Evolutionary conservation across 35 echinoderm and acorn worm genomes (phyloP), one percentile per base, ranked within the genome.

Genomic region (Apostichopus parvimensis): DNA sequence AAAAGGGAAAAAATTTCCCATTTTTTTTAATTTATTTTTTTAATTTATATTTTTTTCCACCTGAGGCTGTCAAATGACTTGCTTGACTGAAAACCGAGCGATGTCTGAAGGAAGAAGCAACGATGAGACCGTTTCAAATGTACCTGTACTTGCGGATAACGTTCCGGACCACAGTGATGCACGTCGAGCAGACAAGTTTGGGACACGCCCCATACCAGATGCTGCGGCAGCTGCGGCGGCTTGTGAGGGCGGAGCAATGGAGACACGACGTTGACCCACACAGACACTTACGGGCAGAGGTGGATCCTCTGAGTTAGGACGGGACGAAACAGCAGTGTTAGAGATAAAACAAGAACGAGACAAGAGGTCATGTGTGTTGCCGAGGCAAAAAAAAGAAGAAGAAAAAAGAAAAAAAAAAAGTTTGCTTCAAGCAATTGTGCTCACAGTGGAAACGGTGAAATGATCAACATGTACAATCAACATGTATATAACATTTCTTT

Each of bases 111-210:
- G 34, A 20, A 18, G 17, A 20, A 75, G 71, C 71, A 75, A 75
- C 14, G 71, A 75, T 75, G 71, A 75, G 71, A 75, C 71, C 71
- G 71, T 75, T 75, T 14, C n/a, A n/a, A 84, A 87, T 86, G 78
- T 95, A 95, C 94, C 94, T 94, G 93, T 95, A 91, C 86, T 98
- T 84, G 92, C 96, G 20, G 97, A 93, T 77, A 91, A 77, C 56
- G 97, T 94, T 86, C 94, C 95, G 4, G 97, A 99, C 97, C 97
- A 99, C 34, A 99, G 97, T 79, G 97, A 99, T 88, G 97, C 95
- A 82, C 97, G 97, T 70, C 97, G 95, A 81, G 95, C 93, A 61
- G 97, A 99, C 95, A 96, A 86, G 89, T 96, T 99, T 90, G 95
- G 93, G 75, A 89, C 89, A 88, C 97, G 97, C 75, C 91, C 94